Percentiles rank a stretch among this genome's conserved stretches.
Conservation (phyloP, 2,888 invertebrate genomes). For the Melipona bicolor region DNA sequence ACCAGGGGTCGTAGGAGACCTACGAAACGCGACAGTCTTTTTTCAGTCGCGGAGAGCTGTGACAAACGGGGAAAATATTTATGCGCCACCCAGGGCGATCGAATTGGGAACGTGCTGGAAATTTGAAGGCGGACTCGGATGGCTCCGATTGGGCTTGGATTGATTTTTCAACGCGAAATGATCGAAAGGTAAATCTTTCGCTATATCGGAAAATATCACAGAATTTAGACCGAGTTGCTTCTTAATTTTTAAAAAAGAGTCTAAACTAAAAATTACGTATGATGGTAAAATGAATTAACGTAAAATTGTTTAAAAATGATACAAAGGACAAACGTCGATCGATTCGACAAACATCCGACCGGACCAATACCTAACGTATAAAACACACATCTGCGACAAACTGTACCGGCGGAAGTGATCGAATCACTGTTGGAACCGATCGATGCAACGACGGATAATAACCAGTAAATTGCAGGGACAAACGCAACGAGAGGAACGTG, state of each 20-base stretch:
- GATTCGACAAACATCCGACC: neutral
- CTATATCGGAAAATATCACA: neutral
- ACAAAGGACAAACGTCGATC: neutral
- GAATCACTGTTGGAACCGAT: neutral
- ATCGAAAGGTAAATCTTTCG: neutral
- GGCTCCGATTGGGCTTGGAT: neutral
- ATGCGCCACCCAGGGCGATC: conserved; percentile 19
- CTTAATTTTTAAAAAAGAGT: too few species aligned
- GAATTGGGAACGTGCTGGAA: neutral
- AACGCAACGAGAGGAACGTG: conserved; percentile 5
- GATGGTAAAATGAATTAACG: neutral
- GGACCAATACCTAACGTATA: neutral
- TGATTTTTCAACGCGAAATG: neutral
- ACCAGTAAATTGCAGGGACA: neutral
- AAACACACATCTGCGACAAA: neutral
- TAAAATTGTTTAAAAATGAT: neutral
- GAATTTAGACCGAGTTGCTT: too few species aligned
- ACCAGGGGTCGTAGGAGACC: conserved; percentile 6
- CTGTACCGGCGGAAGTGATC: too few species aligned
- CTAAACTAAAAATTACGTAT: too few species aligned
- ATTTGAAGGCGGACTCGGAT: neutral
- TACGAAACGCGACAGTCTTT: neutral
- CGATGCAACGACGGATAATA: neutral
- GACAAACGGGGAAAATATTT: conserved; percentile 42
- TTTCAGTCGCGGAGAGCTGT: neutral